These are phyloP conservation scores for Mastomys natalensis DNA, from an alignment of 2,113 vertebrate genomes.

Conservation along the genomic window DNA sequence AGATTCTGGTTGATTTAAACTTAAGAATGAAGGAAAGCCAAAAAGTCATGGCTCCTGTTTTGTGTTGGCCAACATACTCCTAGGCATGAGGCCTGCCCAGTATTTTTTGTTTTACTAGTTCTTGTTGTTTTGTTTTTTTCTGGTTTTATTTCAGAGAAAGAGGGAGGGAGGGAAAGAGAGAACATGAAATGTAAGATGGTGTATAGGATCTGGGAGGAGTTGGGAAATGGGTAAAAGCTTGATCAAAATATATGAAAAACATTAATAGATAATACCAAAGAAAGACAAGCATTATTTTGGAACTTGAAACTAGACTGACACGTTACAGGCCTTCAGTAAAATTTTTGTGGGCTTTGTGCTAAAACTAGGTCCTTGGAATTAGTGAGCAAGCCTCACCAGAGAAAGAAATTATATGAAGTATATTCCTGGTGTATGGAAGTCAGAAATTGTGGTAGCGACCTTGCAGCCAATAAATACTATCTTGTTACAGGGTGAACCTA, in stretches of 20 bases:
- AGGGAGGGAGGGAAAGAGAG: too few species aligned
- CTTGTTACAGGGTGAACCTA: background rate
- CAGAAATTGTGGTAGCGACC: background rate
- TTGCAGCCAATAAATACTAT: background rate
- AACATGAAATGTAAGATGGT: background rate
- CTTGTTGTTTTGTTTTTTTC: background rate
- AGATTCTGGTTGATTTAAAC: slow-evolving; percentile 53
- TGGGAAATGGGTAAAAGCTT: background rate
- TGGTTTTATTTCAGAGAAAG: background rate
- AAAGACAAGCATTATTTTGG: slow-evolving; percentile 58
- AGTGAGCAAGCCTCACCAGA: background rate
- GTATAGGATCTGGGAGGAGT: background rate
- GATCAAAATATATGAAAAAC: background rate
- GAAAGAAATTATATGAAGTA: background rate
- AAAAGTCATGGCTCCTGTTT: background rate
- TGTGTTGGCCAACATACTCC: background rate
- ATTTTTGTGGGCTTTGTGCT: slow-evolving; percentile 28
- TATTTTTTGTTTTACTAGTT: background rate
- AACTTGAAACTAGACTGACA: slow-evolving; percentile 56
- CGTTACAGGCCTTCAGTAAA: slow-evolving; percentile 26
- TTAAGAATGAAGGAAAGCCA: slow-evolving; percentile 19
- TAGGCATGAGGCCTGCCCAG: background rate
- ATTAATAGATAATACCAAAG: slow-evolving; percentile 22
- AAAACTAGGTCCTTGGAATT: slow-evolving; percentile 27
- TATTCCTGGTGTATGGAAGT: background rate